Conservation (phyloP, 2,888 invertebrate species). For the Gymnosoma rotundatum region DNA sequence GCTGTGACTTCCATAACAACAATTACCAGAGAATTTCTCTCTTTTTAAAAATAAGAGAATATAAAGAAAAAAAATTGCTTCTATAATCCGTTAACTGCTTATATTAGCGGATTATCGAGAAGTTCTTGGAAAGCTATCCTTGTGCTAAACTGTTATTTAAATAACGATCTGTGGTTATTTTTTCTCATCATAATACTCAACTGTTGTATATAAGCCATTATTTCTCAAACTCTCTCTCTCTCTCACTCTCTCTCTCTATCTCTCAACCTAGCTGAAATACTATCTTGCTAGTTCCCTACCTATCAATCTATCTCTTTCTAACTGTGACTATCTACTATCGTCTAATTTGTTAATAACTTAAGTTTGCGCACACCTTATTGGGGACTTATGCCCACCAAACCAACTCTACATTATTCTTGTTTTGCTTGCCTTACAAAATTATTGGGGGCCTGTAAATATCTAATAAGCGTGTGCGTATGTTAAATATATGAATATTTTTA, state of each 20-base stretch:
- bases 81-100: slow-evolving; percentile 12
- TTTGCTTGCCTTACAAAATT: slow-evolving; percentile 1
- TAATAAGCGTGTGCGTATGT: slow-evolving; percentile 62
- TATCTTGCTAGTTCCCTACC: slow-evolving; percentile 47
- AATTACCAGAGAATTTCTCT: slow-evolving; percentile 42
- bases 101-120: slow-evolving; percentile 22
- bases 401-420: slow-evolving; percentile 42
- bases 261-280: slow-evolving; percentile 20
- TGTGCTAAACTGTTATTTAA: slow-evolving; percentile 61
- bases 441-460: slow-evolving; percentile 46
- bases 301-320: slow-evolving; percentile 25
- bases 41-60: slow-evolving; percentile 11
- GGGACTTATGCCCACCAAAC: slow-evolving; percentile 56
- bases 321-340: slow-evolving; percentile 40
- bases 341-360: slow-evolving; percentile 65
- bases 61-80: slow-evolving; percentile 17
- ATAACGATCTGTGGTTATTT: slow-evolving; percentile 69
- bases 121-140: slow-evolving; percentile 46
- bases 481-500: slow-evolving; percentile 64
- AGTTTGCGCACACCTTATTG: slow-evolving; percentile 54
- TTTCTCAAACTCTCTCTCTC: slow-evolving; percentile 45
- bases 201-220: slow-evolving; percentile 72
- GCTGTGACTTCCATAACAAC: slow-evolving; percentile 70
- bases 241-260: slow-evolving; percentile 39
- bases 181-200: slow-evolving; percentile 68